A percentile compares a stretch with the other conserved stretches of the same genome.
Evolutionary conservation across 2,888 invertebrate species (phyloP).

Genomic region (Tipula confusa): DNA sequence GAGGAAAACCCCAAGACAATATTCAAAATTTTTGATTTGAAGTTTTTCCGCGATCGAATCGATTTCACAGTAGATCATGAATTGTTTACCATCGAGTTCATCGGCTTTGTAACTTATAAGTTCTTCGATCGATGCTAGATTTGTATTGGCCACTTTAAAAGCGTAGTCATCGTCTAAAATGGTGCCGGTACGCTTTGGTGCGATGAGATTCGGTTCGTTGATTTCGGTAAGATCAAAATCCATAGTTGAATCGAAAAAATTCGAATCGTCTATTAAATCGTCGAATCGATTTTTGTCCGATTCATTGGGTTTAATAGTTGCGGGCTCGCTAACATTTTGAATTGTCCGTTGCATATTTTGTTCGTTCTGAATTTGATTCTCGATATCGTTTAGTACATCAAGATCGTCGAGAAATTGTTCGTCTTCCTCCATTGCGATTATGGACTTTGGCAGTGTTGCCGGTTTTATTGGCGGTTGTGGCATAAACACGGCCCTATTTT

Average conservation of each 20-base stretch:
- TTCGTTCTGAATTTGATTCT: constrained; percentile 30
- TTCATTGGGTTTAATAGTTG: background rate
- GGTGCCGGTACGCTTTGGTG: background rate
- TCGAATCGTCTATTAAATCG: constrained; percentile 26
- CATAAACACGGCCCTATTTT: background rate
- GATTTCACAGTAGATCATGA: constrained; percentile 32
- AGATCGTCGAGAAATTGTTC: constrained; percentile 32
- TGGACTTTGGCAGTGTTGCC: background rate
- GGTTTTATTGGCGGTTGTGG: background rate
- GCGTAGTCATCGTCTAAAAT: constrained; percentile 32
- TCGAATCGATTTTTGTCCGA: background rate
- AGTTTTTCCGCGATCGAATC: constrained; percentile 29
- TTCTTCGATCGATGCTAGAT: constrained; percentile 34
- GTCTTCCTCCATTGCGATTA: constrained; percentile 27
- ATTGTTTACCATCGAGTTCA: constrained; percentile 25
- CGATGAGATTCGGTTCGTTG: background rate
- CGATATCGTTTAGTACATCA: constrained; percentile 26
- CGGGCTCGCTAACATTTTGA: background rate
- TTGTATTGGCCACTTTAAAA: constrained; percentile 33
- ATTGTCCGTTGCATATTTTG: background rate
- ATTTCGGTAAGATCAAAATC: background rate
- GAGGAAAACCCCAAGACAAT: constrained; percentile 31
- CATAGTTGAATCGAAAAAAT: background rate
- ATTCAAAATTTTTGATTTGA: constrained; percentile 29
- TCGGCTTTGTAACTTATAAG: background rate